Evolutionary conservation across 2,888 invertebrate genomes (phyloP).

Genomic region (Folsomia manolachei): DNA sequence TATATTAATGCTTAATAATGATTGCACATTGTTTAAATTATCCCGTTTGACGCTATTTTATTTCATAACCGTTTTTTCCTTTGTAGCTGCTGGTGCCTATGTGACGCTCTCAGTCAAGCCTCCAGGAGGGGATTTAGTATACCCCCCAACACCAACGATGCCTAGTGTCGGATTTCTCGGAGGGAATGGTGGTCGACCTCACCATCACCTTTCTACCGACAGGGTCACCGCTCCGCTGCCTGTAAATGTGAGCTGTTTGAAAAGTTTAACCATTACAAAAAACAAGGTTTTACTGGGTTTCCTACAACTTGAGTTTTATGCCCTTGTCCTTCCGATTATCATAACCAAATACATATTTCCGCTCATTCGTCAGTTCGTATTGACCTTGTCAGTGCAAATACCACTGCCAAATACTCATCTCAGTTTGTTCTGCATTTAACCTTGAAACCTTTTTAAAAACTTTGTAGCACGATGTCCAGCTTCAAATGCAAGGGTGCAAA

Average conservation of each 20-base stretch:
- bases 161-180: constrained; percentile 45
- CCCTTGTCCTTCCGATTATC: too few relatives aligned
- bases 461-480: constrained; percentile 47
- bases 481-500: constrained; percentile 48
- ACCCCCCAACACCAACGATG: constrained; percentile 28
- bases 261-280: too few relatives aligned
- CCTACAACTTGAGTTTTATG: too few relatives aligned
- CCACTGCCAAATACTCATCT: too few relatives aligned
- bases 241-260: constrained; percentile 54
- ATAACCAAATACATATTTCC: too few relatives aligned
- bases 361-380: too few relatives aligned
- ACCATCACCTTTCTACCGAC: constrained; percentile 46
- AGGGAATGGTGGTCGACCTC: constrained; percentile 46
- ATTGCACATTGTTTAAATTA: not conserved
- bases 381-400: too few relatives aligned
- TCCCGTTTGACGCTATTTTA: not conserved
- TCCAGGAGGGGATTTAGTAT: constrained; percentile 22
- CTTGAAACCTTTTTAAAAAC: too few relatives aligned
- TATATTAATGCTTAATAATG: not conserved
- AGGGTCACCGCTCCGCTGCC: constrained; percentile 55
- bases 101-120: constrained; percentile 56
- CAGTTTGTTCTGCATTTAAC: too few relatives aligned
- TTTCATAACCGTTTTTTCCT: constrained; percentile 21
- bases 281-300: too few relatives aligned
- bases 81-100: constrained; percentile 56